Conservation (phyloP, 2,797 vertebrate genomes). For the Apogon hyalosoma region DNA sequence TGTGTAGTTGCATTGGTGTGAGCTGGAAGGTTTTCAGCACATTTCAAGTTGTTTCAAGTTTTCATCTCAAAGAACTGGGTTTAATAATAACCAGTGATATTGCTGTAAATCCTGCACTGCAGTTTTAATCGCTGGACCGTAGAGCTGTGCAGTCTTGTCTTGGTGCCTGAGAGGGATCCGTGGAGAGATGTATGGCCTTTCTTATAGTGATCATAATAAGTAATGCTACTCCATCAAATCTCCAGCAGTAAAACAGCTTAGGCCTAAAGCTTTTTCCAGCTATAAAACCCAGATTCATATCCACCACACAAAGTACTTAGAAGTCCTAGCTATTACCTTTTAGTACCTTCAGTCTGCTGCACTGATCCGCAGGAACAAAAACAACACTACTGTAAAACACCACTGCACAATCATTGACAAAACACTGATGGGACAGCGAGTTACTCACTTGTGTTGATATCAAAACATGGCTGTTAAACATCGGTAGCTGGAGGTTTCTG, state of each 20-base stretch:
- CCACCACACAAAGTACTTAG: background rate
- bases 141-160: background rate
- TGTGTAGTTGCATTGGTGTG: too few relatives aligned
- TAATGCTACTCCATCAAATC: slow-evolving; percentile 50
- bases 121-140: slow-evolving; percentile 10
- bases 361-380: background rate
- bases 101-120: too few relatives aligned
- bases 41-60: too few relatives aligned
- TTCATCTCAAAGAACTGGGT: too few relatives aligned
- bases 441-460: background rate
- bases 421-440: background rate
- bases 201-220: slow-evolving; percentile 44
- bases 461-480: background rate
- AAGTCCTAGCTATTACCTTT: slow-evolving; percentile 1
- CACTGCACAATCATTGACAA: background rate
- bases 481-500: background rate
- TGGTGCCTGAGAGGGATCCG: slow-evolving; percentile 7
- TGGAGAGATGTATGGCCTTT: slow-evolving; percentile 20
- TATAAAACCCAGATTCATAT: slow-evolving; percentile 27
- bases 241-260: slow-evolving; percentile 49
- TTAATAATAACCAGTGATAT: too few relatives aligned
- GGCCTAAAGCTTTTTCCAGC: slow-evolving; percentile 26
- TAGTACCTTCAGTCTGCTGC: background rate
- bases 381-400: background rate
- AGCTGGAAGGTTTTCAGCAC: too few relatives aligned